Evolutionary conservation across 2,888 invertebrate genomes (phyloP).

Genomic region (Bombylius discolor): DNA sequence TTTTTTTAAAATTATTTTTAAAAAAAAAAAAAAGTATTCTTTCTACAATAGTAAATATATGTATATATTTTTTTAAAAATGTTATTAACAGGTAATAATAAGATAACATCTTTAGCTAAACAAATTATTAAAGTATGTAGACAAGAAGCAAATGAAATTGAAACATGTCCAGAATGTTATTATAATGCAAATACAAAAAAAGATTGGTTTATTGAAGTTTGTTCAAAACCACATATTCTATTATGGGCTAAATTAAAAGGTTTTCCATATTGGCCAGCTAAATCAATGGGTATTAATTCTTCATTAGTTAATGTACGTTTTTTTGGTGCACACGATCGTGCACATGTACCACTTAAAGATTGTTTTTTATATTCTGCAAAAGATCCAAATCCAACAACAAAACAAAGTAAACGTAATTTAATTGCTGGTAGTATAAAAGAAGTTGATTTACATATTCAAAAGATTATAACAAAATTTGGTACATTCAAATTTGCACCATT

Average conservation of each 20-base stretch:
- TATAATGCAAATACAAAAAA: constrained; percentile 66
- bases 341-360: constrained; percentile 76
- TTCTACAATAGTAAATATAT: neutral
- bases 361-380: constrained; percentile 71
- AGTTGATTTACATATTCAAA: constrained; percentile 60
- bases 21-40: neutral
- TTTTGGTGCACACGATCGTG: constrained; percentile 90
- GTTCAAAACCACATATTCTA: constrained; percentile 76
- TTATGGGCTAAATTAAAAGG: constrained; percentile 95
- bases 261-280: constrained; percentile 96
- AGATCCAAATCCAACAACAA: constrained; percentile 45
- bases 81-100: constrained; percentile 50
- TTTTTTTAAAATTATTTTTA: neutral
- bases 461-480: constrained; percentile 57
- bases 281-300: constrained; percentile 61
- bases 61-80: constrained; percentile 5
- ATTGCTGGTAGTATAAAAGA: constrained; percentile 56
- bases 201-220: constrained; percentile 86
- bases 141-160: constrained; percentile 82
- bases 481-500: constrained; percentile 59
- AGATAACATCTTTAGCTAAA: constrained; percentile 63
- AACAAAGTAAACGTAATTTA: constrained; percentile 39
- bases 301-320: constrained; percentile 76
- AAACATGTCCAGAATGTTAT: constrained; percentile 89
- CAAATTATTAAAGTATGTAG: constrained; percentile 70